Base-by-base conservation (phyloP, 2,797 vertebrate genomes). In the Chloroceryle inda region DNA sequence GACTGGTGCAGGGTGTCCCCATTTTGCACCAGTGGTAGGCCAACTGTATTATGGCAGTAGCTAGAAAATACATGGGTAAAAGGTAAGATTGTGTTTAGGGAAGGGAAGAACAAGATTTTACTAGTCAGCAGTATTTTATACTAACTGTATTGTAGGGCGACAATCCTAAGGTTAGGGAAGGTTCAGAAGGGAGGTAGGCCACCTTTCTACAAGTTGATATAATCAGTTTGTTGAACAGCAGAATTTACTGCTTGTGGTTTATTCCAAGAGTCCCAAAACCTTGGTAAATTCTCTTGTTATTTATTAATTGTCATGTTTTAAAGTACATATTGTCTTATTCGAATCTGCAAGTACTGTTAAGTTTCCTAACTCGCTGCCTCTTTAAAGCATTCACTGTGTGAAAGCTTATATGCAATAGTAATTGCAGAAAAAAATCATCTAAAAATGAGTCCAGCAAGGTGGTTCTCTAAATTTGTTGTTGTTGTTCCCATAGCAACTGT, bases 121-220 rank as follows among this genome's bases (percentile, higher is more conserved):
- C 31, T 33, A 27, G 55, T 81, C 61, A 80, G 45, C 4, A 4
- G 40, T 78, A 38, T 88, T 96, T 81, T 37, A 45, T 88, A 55
- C 31, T n/a, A 71, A 79, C 33, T 88, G 44, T 84, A 27, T 74
- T 96, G 47, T 52, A 69, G 79, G 50, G 84, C 1, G 90, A 97
- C 96, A 97, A 79, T 97, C 96, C 71, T 91, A 38, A 92, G 37
- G 74, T 56, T 81, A 22, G 9, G 31, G 62, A 79, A 59, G 75
- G 56, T 38, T 66, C 59, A 47, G 24, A 47, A 44, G n/a, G 49
- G 85, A 88, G 66, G 61, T 66, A 52, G 49, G 72, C 40, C 77
- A 62, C 67, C 85, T 92, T 89, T 92, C 71, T 94, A 89, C 87
- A 77, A 88, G 49, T 64, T 88, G 88, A 64, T 73, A 12, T 1